Conservation (phyloP, 2,888 invertebrate genomes). For the Callyntrura sp. region DNA sequence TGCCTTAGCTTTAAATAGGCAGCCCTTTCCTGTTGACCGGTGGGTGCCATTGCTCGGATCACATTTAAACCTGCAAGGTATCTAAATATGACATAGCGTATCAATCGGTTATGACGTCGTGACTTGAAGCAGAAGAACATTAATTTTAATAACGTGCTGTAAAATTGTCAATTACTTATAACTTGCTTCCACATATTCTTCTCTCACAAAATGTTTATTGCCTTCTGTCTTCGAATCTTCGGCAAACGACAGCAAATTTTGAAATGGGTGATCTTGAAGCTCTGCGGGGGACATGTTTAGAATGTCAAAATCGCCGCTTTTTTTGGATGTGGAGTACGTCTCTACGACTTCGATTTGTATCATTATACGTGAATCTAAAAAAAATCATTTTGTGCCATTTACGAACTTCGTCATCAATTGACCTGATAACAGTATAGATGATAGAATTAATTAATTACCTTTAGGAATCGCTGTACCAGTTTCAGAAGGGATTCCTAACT, state of each 20-base stretch:
- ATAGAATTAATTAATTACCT: constrained; percentile 32
- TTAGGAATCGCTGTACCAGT: constrained; percentile 7
- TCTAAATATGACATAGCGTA: too few species aligned
- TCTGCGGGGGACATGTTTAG: constrained; percentile 26
- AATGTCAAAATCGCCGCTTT: not conserved
- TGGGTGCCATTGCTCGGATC: constrained; percentile 84
- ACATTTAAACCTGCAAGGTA: constrained; percentile 38
- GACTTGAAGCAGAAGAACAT: too few species aligned
- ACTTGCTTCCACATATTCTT: constrained; percentile 7
- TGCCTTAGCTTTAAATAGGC: not conserved
- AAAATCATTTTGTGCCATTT: not conserved
- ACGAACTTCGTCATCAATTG: too few species aligned
- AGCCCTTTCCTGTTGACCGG: constrained; percentile 41
- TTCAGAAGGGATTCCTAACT: constrained; percentile 20
- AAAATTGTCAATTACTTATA: not conserved
- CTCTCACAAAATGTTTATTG: constrained; percentile 6
- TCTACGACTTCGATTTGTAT: constrained; percentile 51
- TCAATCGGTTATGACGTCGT: too few species aligned
- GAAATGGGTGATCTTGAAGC: constrained; percentile 24
- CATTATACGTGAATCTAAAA: constrained; percentile 41
- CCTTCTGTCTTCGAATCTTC: constrained; percentile 58
- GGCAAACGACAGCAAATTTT: constrained; percentile 4
- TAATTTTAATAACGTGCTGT: too few species aligned
- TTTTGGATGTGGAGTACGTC: not conserved
- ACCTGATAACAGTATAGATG: too few species aligned